Evolutionary conservation across 2,888 invertebrate genomes (phyloP), one percentile per base, ranked within the genome.

Genomic region (Neuroscelio doddi): DNA sequence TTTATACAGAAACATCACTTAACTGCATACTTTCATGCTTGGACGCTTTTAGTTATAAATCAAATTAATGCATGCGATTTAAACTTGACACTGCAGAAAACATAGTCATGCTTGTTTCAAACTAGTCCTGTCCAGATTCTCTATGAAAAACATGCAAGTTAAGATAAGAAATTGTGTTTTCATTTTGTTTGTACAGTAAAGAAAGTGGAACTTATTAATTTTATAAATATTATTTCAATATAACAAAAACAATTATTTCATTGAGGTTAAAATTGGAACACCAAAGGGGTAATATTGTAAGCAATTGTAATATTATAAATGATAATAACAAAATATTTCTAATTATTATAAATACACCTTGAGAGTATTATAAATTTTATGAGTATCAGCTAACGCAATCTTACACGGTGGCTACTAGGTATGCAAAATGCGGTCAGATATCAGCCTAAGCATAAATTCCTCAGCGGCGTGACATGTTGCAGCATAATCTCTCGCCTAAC

Each of bases 381-480:
- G 47, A 56, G 64, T 71, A 75, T 75, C 74, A 51, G 67, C 63
- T 64, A 57, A 64, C 72, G 71, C 71, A 72, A 76, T 76, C 73
- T 72, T 74, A 72, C 64, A 64, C 68, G 57, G 67, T 65, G 59
- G 61, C 70, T 57, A 62, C 62, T 55, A 59, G 62, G 65, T 77
- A 78, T 78, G 79, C 77, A 76, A 78, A 79, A 76, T 75, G 78
- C 69, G 76, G 65, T 42, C 65, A 80, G 80, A 81, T 82, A 82
- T 81, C 81, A 77, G 78, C 78, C 78, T 77, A 79, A 79, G 82
- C 82, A 82, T 83, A 83, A 82, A 82, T 82, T 82, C 81, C 81
- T 82, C 82, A 80, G 78, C 71, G 65, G 75, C 77, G 81, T 79
- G 79, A 79, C 79, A 71, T 72, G 75, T 74, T 73, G 78, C 74